Evolutionary conservation across 37 sponge, comb jelly and placozoan genomes (phyloP), one percentile per base, ranked within the genome.

Genomic region (Oscarella lobularis): DNA sequence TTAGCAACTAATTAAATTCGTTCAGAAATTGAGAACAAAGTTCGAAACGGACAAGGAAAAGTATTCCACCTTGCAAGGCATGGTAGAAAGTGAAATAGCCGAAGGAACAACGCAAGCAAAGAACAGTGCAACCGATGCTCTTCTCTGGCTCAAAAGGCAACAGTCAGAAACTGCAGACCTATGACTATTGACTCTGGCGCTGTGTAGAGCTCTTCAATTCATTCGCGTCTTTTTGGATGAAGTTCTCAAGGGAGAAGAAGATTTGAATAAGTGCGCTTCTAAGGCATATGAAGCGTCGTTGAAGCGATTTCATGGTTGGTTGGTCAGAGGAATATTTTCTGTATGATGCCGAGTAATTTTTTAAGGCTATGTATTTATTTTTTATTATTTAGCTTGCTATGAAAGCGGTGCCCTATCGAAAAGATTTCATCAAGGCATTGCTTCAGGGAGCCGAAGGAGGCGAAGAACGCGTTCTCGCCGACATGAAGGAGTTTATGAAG

Each of bases 71-170:
- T 77, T 89, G 32, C 84, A 86, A 39, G 79, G 66, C 35, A 86
- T 89, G 33, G 90, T 89, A 1, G 84, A 86, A 35, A 76, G 81
- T 41, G 90, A 89, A 69, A 86, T 89, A 55, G 78, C 76, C 9
- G 83, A 78, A 5, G 84, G 81, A 9, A 89, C 78, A 1, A 76
- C 39, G 39, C 75, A 67, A 33, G 84, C 69, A 0, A 83, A 40
- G 31, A 76, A 83, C 35, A 86, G 87, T 34, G 82, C 83, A 36
- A 89, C 90, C 14, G 41, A 78, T n/a, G 90, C 80, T 29, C 84
- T 89, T 31, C 87, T 89, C 5, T 89, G 90, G 90, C 72, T 89
- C n/a, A 89, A 89, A 36, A 82, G 90, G 90, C 86, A 31, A 75
- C 75, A 78, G 3, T 3, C 2, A 20, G 36, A 73, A 30, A 27